A percentile compares a stretch with the other conserved stretches of the same genome.
These are phyloP conservation scores for Sprattus sprattus DNA, from an alignment of 2,113 vertebrate genomes.

Conservation along the genomic window DNA sequence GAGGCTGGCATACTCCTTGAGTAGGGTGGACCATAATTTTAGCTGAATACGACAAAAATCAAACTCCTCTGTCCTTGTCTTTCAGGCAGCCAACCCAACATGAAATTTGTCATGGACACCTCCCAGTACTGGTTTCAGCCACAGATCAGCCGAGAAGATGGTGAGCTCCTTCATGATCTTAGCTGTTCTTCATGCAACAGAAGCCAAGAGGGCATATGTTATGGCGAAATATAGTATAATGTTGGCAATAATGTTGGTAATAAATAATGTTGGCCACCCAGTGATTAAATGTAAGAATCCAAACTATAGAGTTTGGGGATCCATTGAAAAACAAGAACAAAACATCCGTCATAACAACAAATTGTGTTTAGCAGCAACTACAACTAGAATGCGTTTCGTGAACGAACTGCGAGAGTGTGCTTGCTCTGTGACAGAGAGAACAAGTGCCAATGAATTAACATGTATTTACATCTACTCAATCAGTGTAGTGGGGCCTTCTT, in stretches of 20 bases:
- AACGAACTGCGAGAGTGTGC: too few species aligned
- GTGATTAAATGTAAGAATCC: background rate
- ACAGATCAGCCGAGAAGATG: conserved; percentile 79
- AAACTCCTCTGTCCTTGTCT: background rate
- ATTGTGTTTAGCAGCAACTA: too few species aligned
- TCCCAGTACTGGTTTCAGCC: conserved; percentile 92
- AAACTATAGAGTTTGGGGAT: too few species aligned
- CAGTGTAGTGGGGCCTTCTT: too few species aligned
- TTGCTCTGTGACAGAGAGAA: too few species aligned
- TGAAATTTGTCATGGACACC: conserved; percentile 95
- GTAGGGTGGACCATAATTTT: background rate
- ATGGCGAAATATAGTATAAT: background rate
- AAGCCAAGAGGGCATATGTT: background rate
- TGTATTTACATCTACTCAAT: too few species aligned
- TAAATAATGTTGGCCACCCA: too few species aligned
- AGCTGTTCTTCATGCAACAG: background rate
- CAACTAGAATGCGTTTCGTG: too few species aligned
- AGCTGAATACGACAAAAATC: background rate
- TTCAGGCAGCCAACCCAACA: conserved; percentile 75
- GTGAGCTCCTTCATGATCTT: conserved; percentile 57
- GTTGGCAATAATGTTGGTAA: too few species aligned
- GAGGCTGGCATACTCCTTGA: background rate
- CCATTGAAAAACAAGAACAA: too few species aligned
- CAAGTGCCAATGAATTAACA: too few species aligned
- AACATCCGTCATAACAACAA: too few species aligned